Percentiles rank a stretch among this genome's conserved stretches.
These are phyloP conservation scores for Streptopelia turtur DNA, from an alignment of 2,797 vertebrate species.

Conservation along the genomic window DNA sequence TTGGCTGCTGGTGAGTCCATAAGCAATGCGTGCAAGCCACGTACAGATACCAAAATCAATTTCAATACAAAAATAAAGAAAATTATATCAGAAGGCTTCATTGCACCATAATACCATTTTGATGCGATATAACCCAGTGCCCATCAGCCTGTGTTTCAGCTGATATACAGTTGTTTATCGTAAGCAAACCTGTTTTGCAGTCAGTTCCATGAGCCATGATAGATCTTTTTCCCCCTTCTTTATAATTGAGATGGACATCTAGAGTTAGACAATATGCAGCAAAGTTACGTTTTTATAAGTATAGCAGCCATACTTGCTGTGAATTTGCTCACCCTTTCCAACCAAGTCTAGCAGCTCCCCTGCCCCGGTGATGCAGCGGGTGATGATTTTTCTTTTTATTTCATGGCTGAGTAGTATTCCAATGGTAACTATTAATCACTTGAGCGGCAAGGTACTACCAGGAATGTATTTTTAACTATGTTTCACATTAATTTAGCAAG, in stretches of 20 bases:
- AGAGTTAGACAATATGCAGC: neutral
- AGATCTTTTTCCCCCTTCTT: neutral
- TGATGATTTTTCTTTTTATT: neutral
- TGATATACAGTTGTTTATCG: accelerated
- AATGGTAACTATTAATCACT: neutral
- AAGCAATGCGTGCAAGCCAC: neutral
- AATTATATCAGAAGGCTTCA: neutral
- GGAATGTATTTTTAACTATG: neutral
- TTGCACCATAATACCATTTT: neutral
- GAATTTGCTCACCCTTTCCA: neutral
- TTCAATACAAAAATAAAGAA: neutral
- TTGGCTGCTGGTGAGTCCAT: neutral
- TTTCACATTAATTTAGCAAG: neutral
- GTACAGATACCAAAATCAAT: neutral
- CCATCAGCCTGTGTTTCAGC: neutral
- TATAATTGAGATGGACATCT: neutral
- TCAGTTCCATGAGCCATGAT: neutral
- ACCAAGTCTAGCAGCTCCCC: neutral
- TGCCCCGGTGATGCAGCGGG: neutral
- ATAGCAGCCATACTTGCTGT: neutral
- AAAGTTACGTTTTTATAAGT: neutral
- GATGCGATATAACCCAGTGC: neutral
- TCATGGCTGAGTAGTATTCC: neutral
- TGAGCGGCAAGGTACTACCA: neutral
- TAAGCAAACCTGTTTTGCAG: neutral